Percentiles rank a stretch among this genome's conserved stretches.
Conservation (phyloP, 2,888 invertebrate genomes). For the Ectemnius continuus region DNA sequence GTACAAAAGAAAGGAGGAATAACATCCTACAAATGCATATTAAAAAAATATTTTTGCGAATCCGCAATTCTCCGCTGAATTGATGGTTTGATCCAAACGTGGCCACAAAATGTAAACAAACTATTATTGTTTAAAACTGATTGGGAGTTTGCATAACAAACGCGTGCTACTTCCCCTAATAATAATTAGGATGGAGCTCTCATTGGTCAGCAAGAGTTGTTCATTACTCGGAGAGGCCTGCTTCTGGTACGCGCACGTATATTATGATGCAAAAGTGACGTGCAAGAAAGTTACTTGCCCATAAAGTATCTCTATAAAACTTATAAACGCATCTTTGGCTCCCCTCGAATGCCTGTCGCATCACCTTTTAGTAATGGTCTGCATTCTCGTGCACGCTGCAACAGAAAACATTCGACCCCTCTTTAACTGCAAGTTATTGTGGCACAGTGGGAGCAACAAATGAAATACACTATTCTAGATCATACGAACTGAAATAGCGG, state of each 20-base stretch:
- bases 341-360: constrained; percentile 65
- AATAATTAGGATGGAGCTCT: too few species aligned
- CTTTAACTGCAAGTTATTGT: too few species aligned
- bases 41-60: not conserved
- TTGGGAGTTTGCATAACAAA: too few species aligned
- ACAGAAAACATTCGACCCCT: constrained; percentile 47
- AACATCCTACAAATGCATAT: not conserved
- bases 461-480: too few species aligned
- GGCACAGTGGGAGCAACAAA: too few species aligned
- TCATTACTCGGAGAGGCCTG: constrained; percentile 43
- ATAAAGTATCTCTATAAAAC: constrained; percentile 69
- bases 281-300: constrained; percentile 38
- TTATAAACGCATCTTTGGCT: constrained; percentile 77
- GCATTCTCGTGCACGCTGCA: constrained; percentile 77
- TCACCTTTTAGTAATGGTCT: constrained; percentile 69
- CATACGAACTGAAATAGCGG: too few species aligned
- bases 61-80: not conserved
- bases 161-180: too few species aligned
- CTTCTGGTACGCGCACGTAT: constrained; percentile 51
- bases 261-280: constrained; percentile 14
- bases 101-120: too few species aligned
- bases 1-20: too few species aligned
- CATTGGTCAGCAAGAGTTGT: constrained; percentile 9
- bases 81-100: too few species aligned
- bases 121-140: too few species aligned